phyloP scores from a whole-genome alignment of 2,797 vertebrate species.

The Mionectes olivaceus region DNA sequence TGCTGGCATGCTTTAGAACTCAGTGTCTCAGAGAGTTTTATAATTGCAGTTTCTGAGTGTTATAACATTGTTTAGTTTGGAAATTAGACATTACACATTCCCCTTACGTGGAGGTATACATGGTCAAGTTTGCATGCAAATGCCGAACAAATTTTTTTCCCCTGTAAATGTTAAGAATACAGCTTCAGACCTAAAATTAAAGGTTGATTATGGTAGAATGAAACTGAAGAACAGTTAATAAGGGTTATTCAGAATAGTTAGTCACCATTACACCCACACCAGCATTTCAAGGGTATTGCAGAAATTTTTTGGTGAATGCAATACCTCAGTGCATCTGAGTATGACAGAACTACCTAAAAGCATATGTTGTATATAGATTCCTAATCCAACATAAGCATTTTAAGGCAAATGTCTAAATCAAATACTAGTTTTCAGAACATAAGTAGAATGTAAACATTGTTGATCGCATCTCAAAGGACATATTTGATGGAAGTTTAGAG shows the following conservation, averaged over 20 bases:
- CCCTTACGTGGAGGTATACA: neutral
- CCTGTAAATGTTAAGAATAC: neutral
- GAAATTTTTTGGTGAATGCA: neutral
- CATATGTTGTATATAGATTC: neutral
- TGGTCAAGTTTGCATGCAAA: neutral
- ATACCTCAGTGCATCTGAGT: fast-evolving
- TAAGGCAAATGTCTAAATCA: neutral
- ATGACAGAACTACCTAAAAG: neutral
- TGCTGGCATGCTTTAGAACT: neutral
- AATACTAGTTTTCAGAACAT: neutral
- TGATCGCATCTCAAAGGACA: neutral
- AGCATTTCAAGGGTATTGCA: neutral
- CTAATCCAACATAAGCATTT: neutral
- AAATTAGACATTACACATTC: neutral
- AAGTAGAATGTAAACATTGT: neutral
- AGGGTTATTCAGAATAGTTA: slow-evolving; percentile 35
- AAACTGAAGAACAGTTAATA: slow-evolving; percentile 25
- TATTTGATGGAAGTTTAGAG: slow-evolving; percentile 36
- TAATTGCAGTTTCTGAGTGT: neutral
- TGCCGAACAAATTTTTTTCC: neutral
- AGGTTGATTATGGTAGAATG: neutral
- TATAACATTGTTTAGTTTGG: neutral
- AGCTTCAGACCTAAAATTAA: slow-evolving; percentile 15
- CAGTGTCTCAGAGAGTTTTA: neutral
- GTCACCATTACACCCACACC: slow-evolving; percentile 27